Base-by-base conservation (phyloP, 2,888 invertebrate genomes). In the Artemia sinica region DNA sequence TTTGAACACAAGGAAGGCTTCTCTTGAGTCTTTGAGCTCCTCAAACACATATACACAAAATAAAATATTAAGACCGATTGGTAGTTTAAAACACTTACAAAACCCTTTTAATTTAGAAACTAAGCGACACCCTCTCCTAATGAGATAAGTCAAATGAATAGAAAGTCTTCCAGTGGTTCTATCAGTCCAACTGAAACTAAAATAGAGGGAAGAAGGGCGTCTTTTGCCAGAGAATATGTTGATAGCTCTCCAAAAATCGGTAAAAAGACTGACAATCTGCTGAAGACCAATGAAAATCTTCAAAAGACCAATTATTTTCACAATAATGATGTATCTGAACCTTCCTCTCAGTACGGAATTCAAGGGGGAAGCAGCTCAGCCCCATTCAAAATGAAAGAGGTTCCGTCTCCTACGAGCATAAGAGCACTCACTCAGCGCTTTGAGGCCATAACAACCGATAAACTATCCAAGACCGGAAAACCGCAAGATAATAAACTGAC, bases 401-500 rank as follows among this genome's bases (percentile, higher is more conserved):
- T 10, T 8, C 58, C 14, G 8, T 58, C 58, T 58, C 58, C 58
- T 10, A 58, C 58, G 18, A 58, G 58, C 10, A 58, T 58, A n/a
- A 58, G 18, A 58, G 58, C 58, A n/a, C 18, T 58, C n/a, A 10
- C 58, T 18, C 58, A 58, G 58, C 58, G 58, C 14, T 58, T 58
- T 58, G 58, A 58, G 18, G 14, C n/a, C n/a, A 58, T 58, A 8
- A 58, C n/a, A n/a, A 18, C 28, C 14, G 71, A 66, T 28, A 67
- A 51, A 52, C 65, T 50, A 18, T 13, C 51, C 65, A 58, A 28
- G 11, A 48, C 28, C 67, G 28, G 28, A 28, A 67, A 58, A 41
- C 65, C 50, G 3, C 71, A 68, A 14, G 58, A 58, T 58, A 58
- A 58, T 10, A 58, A 58, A 13, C 79, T 79, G 70, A 77, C 77